A percentile compares a stretch with the other conserved stretches of the same genome.
phyloP scores from a whole-genome alignment of 2,113 vertebrate genomes.

The Nothoprocta pentlandii region DNA sequence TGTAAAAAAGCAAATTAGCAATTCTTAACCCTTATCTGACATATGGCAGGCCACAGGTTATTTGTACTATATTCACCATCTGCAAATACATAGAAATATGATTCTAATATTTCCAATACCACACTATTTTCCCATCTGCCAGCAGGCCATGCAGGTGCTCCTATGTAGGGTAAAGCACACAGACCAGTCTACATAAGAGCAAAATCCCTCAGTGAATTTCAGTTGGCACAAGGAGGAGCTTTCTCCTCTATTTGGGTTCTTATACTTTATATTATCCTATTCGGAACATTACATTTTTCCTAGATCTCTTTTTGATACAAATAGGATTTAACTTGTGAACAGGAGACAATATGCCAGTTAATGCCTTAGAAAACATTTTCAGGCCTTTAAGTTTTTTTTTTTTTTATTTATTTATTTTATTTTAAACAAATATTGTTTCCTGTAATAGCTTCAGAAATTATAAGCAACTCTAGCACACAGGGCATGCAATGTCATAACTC shows the following conservation, averaged over 20 bases:
- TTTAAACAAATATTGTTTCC: background rate
- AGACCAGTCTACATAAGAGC: background rate
- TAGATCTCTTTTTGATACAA: background rate
- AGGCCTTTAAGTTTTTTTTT: background rate
- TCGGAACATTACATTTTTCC: background rate
- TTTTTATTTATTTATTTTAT: no score
- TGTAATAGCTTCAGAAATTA: background rate
- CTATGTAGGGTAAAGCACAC: background rate
- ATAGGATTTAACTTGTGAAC: background rate
- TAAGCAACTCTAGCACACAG: background rate
- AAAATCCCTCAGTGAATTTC: background rate
- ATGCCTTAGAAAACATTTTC: background rate
- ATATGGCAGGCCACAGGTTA: background rate
- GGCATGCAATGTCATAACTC: background rate
- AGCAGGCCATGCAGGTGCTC: background rate
- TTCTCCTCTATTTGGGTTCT: background rate
- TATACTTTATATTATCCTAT: background rate
- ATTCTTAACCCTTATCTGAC: background rate
- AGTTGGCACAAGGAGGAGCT: background rate
- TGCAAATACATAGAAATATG: background rate
- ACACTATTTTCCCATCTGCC: background rate
- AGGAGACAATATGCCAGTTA: background rate
- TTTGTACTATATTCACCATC: background rate
- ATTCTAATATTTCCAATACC: conserved; percentile 22
- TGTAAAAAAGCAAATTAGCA: background rate